Percentiles rank a stretch among this genome's conserved stretches.
Conservation (phyloP, 2,113 vertebrate genomes). For the Amblyopsis rosae region DNA sequence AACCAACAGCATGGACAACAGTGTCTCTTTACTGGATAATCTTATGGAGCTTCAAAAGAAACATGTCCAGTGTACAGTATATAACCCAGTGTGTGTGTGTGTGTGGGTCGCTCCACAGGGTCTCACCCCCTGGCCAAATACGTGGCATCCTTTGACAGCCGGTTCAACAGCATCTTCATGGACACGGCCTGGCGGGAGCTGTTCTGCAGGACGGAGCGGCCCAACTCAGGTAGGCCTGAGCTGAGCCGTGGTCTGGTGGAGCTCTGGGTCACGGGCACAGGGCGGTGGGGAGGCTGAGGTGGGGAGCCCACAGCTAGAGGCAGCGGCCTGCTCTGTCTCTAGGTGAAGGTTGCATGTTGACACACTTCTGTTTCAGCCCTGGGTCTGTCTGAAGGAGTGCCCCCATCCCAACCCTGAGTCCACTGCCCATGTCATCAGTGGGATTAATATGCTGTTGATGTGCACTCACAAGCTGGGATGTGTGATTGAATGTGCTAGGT, state of each 20-base stretch:
- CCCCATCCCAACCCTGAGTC: too few relatives aligned
- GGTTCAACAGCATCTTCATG: conserved; percentile 79
- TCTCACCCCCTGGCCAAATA: conserved; percentile 80
- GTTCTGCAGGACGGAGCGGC: conserved; percentile 77
- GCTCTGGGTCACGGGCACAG: conserved; percentile 34
- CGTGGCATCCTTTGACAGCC: conserved; percentile 77
- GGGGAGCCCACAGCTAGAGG: conserved; percentile 27
- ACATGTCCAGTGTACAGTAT: neutral
- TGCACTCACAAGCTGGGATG: too few relatives aligned
- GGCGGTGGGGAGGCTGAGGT: conserved; percentile 32
- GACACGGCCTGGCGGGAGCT: conserved; percentile 80
- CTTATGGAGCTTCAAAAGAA: too few relatives aligned
- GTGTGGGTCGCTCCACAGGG: conserved; percentile 49
- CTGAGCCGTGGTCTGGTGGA: conserved; percentile 28
- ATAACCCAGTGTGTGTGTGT: too few relatives aligned
- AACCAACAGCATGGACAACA: too few relatives aligned
- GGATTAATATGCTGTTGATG: too few relatives aligned
- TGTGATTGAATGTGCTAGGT: too few relatives aligned
- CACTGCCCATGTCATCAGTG: too few relatives aligned
- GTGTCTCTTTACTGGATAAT: too few relatives aligned
- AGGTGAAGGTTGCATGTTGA: conserved; percentile 5
- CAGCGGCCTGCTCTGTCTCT: conserved; percentile 22
- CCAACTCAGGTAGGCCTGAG: conserved; percentile 64
- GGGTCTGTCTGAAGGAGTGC: too few relatives aligned
- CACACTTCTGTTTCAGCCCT: neutral